These are phyloP conservation scores for Platycheirus albimanus DNA, from an alignment of 2,888 invertebrate genomes.

Conservation along the genomic window DNA sequence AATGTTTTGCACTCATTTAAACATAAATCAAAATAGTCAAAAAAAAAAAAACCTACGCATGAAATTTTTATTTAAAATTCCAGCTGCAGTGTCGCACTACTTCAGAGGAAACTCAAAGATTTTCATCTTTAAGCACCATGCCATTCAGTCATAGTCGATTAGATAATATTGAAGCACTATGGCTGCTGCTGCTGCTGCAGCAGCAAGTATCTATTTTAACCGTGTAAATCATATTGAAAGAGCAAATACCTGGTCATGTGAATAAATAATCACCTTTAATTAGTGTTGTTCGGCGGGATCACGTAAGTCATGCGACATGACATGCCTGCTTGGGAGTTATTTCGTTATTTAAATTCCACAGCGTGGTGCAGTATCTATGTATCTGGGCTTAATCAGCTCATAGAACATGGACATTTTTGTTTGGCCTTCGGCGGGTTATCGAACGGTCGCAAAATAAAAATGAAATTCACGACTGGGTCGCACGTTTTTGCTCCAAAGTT, in stretches of 20 bases:
- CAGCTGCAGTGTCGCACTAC: not conserved
- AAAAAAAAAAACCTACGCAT: slow-evolving; percentile 14
- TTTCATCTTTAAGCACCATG: not conserved
- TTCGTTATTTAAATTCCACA: slow-evolving; percentile 44
- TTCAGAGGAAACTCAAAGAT: not conserved
- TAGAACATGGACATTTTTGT: slow-evolving; percentile 44
- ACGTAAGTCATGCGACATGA: slow-evolving; percentile 48
- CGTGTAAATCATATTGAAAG: slow-evolving; percentile 41
- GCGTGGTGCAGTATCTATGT: not conserved
- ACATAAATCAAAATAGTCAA: slow-evolving; percentile 20
- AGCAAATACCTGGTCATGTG: slow-evolving; percentile 53
- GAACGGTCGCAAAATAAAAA: no score
- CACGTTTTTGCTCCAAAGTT: no score
- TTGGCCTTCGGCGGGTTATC: slow-evolving; percentile 35
- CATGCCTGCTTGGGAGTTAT: slow-evolving; percentile 44
- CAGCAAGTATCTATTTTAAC: slow-evolving; percentile 19
- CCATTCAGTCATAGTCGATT: slow-evolving; percentile 20
- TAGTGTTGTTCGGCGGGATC: slow-evolving; percentile 52
- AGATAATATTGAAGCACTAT: slow-evolving; percentile 23
- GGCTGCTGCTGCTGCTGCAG: slow-evolving; percentile 2
- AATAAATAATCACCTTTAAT: slow-evolving; percentile 63
- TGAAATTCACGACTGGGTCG: no score
- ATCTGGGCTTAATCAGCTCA: slow-evolving; percentile 37
- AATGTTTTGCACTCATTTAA: slow-evolving; percentile 8
- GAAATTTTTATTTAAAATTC: not conserved